Evolutionary conservation across 2,797 vertebrate genomes (phyloP).

Genomic region (Ficedula albicollis): DNA sequence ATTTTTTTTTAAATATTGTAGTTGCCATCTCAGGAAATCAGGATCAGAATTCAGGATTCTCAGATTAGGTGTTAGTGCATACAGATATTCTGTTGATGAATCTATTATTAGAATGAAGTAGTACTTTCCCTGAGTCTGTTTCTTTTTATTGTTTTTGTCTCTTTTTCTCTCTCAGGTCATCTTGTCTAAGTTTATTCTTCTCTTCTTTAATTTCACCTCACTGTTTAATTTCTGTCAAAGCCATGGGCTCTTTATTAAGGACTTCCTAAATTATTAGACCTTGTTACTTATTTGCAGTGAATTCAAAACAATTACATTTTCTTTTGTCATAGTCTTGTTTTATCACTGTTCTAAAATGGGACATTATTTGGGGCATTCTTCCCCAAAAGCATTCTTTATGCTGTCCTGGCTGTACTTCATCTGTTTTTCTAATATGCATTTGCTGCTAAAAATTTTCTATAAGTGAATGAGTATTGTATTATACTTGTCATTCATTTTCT

Average conservation of each 20-base stretch:
- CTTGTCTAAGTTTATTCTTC: neutral
- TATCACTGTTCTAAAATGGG: neutral
- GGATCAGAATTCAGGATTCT: conserved; percentile 23
- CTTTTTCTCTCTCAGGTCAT: neutral
- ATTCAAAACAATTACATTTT: neutral
- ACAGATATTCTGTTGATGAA: conserved; percentile 19
- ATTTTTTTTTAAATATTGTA: neutral
- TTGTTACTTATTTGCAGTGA: neutral
- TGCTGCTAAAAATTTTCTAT: neutral
- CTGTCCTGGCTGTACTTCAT: neutral
- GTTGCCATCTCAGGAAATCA: conserved; percentile 25
- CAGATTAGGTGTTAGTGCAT: conserved; percentile 23
- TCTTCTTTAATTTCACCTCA: neutral
- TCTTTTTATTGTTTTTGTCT: neutral
- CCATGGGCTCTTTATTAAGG: neutral
- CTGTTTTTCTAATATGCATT: neutral
- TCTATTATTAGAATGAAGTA: conserved; percentile 37
- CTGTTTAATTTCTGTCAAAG: neutral
- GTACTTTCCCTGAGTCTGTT: neutral
- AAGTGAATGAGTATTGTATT: neutral
- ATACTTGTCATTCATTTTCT: neutral
- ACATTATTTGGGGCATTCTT: neutral
- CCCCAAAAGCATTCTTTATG: neutral
- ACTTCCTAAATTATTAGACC: neutral
- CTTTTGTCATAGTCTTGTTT: neutral